Percentiles rank a stretch among this genome's conserved stretches.
Conservation (phyloP, 2,113 vertebrate species). For the Henicopernis longicauda region DNA sequence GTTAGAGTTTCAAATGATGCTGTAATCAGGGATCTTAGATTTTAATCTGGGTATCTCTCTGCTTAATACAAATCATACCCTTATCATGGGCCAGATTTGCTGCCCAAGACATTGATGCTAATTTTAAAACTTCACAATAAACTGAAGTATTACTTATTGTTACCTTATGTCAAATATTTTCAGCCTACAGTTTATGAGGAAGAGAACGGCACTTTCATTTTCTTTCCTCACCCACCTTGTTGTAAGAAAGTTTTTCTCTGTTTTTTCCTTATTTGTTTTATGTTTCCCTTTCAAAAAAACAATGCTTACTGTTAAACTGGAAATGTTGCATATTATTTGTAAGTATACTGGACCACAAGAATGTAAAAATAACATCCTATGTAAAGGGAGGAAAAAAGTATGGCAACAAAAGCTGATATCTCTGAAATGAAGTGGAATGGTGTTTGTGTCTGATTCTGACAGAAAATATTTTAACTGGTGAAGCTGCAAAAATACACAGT, state of each 20-base stretch:
- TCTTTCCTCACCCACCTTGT: background rate
- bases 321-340: background rate
- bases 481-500: background rate
- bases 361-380: background rate
- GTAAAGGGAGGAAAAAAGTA: background rate
- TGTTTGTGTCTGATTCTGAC: background rate
- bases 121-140: background rate
- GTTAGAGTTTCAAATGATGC: background rate
- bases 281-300: background rate
- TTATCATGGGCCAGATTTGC: background rate
- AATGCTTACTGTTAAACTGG: background rate
- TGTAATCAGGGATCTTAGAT: background rate
- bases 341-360: background rate
- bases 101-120: background rate
- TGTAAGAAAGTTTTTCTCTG: background rate
- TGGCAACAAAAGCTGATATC: background rate
- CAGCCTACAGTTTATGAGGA: background rate
- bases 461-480: background rate
- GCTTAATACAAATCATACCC: background rate
- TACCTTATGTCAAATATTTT: background rate
- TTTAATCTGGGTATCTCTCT: background rate
- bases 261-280: background rate
- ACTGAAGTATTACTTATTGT: background rate
- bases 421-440: background rate
- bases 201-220: background rate